Evolutionary conservation across 2,113 vertebrate species (phyloP).

Genomic region (Narcine bancroftii): DNA sequence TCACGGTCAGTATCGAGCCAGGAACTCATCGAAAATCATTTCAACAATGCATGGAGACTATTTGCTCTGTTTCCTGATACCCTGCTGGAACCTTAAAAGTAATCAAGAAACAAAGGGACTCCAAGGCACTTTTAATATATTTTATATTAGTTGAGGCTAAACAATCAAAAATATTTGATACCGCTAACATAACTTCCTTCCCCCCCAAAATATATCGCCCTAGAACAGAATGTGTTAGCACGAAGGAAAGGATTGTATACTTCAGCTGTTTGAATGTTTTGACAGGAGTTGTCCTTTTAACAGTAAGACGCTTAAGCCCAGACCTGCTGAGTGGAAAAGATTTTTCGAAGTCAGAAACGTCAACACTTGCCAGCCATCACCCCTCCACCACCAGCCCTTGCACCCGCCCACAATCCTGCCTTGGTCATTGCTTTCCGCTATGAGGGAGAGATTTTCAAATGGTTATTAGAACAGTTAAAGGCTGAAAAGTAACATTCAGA

Average conservation of each 20-base stretch:
- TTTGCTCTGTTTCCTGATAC: not conserved
- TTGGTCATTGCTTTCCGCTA: not conserved
- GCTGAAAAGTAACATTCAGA: not conserved
- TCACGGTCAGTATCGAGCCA: not conserved
- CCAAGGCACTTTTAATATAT: not conserved
- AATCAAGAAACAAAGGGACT: not conserved
- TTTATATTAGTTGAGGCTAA: not conserved
- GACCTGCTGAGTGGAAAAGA: not conserved
- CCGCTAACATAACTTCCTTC: not conserved
- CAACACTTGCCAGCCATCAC: too few relatives aligned
- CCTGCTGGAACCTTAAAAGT: not conserved
- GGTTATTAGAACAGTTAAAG: slow-evolving; percentile 24
- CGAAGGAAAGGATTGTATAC: not conserved
- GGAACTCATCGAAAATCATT: not conserved
- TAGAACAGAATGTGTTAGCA: not conserved
- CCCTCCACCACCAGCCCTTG: not conserved
- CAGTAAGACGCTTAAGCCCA: not conserved
- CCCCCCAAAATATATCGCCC: not conserved
- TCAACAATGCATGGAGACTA: not conserved
- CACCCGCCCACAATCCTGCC: not conserved
- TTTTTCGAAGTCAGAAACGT: not conserved
- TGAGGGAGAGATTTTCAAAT: not conserved
- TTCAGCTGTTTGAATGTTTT: not conserved
- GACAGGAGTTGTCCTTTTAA: not conserved
- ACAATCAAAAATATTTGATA: not conserved